Evolutionary conservation across 2,113 vertebrate species (phyloP).

Genomic region (Bettongia penicillata): DNA sequence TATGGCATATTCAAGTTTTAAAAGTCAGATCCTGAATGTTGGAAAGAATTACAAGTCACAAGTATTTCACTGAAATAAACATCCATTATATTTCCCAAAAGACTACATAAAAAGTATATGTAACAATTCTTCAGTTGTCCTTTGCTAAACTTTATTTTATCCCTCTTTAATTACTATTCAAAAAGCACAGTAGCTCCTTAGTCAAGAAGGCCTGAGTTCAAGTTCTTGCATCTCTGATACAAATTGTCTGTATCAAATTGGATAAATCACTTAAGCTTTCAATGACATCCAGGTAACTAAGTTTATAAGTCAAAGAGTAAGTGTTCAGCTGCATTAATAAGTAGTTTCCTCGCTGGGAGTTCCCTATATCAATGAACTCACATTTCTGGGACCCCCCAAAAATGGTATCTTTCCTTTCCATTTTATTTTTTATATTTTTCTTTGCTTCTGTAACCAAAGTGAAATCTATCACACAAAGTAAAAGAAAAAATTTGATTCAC

Average conservation of each 20-base stretch:
- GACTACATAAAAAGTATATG: background rate
- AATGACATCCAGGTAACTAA: background rate
- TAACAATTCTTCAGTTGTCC: background rate
- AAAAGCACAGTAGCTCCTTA: background rate
- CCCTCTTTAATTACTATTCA: background rate
- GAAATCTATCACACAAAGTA: background rate
- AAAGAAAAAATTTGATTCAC: background rate
- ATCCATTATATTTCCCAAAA: constrained; percentile 9
- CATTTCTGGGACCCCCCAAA: background rate
- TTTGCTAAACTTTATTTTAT: constrained; percentile 42
- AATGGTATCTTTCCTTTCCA: background rate
- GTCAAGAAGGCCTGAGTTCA: background rate
- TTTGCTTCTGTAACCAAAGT: background rate
- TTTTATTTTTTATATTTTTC: background rate
- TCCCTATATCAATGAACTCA: background rate
- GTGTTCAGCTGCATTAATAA: background rate
- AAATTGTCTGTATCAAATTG: background rate
- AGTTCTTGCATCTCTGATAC: background rate
- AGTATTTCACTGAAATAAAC: constrained; percentile 28
- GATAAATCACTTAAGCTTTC: background rate
- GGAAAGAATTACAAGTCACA: background rate
- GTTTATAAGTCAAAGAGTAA: background rate
- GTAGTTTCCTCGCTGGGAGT: background rate
- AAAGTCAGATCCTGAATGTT: background rate
- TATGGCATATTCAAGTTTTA: background rate